These are phyloP conservation scores for Ptychadena robeensis DNA, from an alignment of 2,797 vertebrate species.

Conservation along the genomic window DNA sequence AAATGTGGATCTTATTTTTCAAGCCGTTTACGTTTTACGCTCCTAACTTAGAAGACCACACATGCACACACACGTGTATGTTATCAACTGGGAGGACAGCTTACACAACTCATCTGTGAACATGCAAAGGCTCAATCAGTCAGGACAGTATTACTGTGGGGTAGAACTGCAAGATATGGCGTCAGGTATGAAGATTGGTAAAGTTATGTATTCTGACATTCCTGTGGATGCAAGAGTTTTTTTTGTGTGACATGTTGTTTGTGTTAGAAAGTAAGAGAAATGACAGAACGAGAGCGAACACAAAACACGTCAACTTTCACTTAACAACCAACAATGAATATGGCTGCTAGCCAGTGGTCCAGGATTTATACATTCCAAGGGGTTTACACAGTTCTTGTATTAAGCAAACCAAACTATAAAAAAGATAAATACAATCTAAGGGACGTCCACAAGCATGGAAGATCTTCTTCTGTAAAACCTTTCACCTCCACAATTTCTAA, in stretches of 20 bases:
- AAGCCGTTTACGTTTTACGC: neutral
- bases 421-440: neutral
- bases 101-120: neutral
- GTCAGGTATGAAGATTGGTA: neutral
- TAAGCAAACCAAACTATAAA: neutral
- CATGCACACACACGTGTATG: neutral
- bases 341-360: neutral
- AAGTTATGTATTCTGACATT: neutral
- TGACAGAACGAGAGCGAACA: neutral
- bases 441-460: neutral
- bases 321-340: neutral
- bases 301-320: neutral
- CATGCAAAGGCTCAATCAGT: neutral
- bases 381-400: neutral
- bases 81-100: neutral
- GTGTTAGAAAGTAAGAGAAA: neutral
- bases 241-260: neutral
- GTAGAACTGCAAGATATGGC: neutral
- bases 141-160: neutral
- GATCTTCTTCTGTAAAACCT: neutral
- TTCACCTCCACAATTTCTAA: too few species aligned
- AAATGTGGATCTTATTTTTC: slow-evolving; percentile 23
- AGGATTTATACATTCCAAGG: neutral
- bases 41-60: slow-evolving; percentile 12
- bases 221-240: neutral